These are phyloP conservation scores for Cerastoderma edule DNA, from an alignment of 2,888 invertebrate genomes.

Conservation along the genomic window DNA sequence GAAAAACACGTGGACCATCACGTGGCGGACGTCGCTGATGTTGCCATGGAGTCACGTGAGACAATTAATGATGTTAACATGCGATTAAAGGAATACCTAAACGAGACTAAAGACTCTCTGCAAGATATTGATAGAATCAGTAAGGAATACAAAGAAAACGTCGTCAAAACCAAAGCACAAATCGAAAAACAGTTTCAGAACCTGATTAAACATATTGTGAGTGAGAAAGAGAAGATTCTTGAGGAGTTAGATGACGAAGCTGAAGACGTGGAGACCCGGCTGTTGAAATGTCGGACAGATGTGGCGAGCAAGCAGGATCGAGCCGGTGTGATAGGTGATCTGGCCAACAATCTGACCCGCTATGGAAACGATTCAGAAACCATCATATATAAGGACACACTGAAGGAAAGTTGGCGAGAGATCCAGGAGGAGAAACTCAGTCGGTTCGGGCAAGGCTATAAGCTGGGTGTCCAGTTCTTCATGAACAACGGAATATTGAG, in stretches of 20 bases:
- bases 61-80: conserved; percentile 43
- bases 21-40: conserved; percentile 45
- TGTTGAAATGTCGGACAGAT: conserved; percentile 29
- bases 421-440: conserved; percentile 55
- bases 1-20: conserved; percentile 49
- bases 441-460: conserved; percentile 57
- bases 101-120: conserved; percentile 52
- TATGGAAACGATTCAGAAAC: conserved; percentile 57
- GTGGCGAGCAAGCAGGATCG: conserved; percentile 47
- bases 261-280: conserved; percentile 37
- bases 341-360: conserved; percentile 46
- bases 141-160: conserved; percentile 44
- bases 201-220: conserved; percentile 46
- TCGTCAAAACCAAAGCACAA: conserved; percentile 40
- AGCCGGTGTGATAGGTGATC: conserved; percentile 41
- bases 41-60: conserved; percentile 28
- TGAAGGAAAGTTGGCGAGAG: conserved; percentile 45
- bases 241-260: conserved; percentile 47
- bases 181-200: conserved; percentile 49
- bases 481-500: conserved; percentile 47
- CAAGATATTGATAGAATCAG: conserved; percentile 47
- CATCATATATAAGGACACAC: conserved; percentile 31
- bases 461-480: conserved; percentile 48
- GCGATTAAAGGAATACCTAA: conserved; percentile 47
- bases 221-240: conserved; percentile 45